Percentiles rank a stretch among this genome's conserved stretches.
Evolutionary conservation across 2,888 invertebrate species (phyloP).

Genomic region (Parnassius orleans): DNA sequence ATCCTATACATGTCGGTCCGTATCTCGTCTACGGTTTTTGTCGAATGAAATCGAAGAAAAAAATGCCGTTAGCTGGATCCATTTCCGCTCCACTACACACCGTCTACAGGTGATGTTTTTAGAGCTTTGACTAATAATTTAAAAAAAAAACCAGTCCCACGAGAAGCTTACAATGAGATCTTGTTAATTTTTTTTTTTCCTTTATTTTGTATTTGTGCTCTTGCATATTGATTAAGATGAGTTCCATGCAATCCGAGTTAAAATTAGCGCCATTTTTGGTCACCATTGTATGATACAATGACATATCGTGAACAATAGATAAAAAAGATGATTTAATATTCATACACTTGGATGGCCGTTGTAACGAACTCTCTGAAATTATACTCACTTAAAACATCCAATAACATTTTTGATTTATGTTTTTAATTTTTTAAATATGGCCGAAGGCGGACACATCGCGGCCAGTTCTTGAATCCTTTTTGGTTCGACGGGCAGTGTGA

Average conservation of each 20-base stretch:
- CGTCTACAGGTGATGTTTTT: conserved; percentile 74
- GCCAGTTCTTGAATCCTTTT: conserved; percentile 46
- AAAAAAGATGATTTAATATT: conserved; percentile 26
- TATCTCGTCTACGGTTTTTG: conserved; percentile 71
- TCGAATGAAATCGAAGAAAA: conserved; percentile 56
- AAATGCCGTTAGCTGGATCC: conserved; percentile 73
- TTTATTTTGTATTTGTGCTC: conserved; percentile 51
- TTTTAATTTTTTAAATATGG: conserved; percentile 74
- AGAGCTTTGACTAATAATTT: conserved; percentile 66
- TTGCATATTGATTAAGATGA: conserved; percentile 30
- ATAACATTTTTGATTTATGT: conserved; percentile 73
- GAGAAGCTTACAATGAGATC: conserved; percentile 55
- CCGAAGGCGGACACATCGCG: conserved; percentile 59
- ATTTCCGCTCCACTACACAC: conserved; percentile 74
- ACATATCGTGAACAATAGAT: conserved; percentile 31
- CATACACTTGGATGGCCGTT: background rate
- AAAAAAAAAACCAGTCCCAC: conserved; percentile 48
- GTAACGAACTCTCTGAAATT: conserved; percentile 36
- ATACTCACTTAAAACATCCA: conserved; percentile 69
- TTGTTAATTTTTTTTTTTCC: conserved; percentile 61
- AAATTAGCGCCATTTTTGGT: conserved; percentile 23
- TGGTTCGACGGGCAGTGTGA: conserved; percentile 54
- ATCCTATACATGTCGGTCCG: conserved; percentile 68
- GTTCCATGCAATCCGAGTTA: conserved; percentile 10
- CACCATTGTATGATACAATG: background rate